A percentile compares a stretch with the other conserved stretches of the same genome.
These are phyloP conservation scores for Mugil cephalus DNA, from an alignment of 2,113 vertebrate genomes.

Conservation along the genomic window DNA sequence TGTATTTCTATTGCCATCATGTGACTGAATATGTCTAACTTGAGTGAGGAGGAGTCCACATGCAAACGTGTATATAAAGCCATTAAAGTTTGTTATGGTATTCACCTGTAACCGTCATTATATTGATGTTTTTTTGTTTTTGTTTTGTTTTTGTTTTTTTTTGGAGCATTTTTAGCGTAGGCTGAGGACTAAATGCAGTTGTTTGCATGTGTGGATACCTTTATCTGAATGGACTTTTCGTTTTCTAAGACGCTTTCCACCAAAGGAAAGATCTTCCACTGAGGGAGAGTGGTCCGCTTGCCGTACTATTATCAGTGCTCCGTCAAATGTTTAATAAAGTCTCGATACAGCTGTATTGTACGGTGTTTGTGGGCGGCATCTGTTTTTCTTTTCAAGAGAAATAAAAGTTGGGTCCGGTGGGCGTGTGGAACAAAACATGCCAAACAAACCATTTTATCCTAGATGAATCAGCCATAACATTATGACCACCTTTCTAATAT, in stretches of 20 bases:
- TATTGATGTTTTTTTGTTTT: constrained; percentile 61
- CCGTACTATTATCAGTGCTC: constrained; percentile 51
- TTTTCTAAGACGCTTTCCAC: constrained; percentile 54
- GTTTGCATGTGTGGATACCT: constrained; percentile 59
- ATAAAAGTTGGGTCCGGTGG: not conserved
- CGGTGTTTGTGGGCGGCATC: not conserved
- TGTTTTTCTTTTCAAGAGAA: not conserved
- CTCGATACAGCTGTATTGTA: constrained; percentile 30
- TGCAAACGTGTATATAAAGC: constrained; percentile 72
- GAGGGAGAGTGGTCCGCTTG: constrained; percentile 32
- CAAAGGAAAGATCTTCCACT: constrained; percentile 49
- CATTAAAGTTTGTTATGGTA: constrained; percentile 63
- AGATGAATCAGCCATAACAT: too few species aligned
- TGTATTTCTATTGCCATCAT: constrained; percentile 60
- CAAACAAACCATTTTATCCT: too few species aligned
- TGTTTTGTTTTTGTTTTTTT: too few species aligned
- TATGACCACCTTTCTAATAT: too few species aligned
- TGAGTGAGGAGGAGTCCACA: constrained; percentile 54
- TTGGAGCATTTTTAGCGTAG: constrained; percentile 41
- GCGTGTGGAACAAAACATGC: not conserved
- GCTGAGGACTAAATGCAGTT: constrained; percentile 63
- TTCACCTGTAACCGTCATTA: constrained; percentile 62
- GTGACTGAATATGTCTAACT: constrained; percentile 44
- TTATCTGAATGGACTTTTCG: constrained; percentile 35
- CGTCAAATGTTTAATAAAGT: constrained; percentile 68